Conservation (phyloP, 1,140 invertebrate genomes). For the Drosophila serrata region DNA sequence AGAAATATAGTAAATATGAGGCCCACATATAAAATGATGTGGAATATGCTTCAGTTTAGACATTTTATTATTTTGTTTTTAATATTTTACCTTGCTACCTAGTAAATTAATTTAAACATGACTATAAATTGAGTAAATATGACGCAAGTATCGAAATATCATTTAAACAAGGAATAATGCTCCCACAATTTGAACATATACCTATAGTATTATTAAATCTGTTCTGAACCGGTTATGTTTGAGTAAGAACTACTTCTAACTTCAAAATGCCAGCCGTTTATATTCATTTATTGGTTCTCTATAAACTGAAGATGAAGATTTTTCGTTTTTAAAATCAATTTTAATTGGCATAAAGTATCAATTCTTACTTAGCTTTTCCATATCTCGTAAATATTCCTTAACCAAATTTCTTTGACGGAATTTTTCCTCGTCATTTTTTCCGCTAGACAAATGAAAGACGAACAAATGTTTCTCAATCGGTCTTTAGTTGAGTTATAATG, state of each 20-base stretch:
- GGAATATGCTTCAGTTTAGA: background rate
- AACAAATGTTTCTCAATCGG: constrained; percentile 34
- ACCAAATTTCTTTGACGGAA: constrained; percentile 17
- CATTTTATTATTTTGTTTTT: constrained; percentile 11
- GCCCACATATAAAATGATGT: constrained; percentile 1
- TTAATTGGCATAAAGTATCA: background rate
- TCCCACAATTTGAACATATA: background rate
- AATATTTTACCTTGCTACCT: background rate
- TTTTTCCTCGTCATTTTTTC: constrained; percentile 10
- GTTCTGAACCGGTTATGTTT: background rate
- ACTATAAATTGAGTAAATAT: background rate
- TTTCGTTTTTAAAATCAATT: background rate
- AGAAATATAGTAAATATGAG: constrained; percentile 21
- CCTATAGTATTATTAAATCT: background rate
- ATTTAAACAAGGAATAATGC: background rate
- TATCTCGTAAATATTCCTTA: background rate
- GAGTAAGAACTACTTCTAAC: background rate
- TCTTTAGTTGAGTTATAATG: constrained; percentile 45
- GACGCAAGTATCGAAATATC: background rate
- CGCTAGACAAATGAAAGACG: constrained; percentile 11
- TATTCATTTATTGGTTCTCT: background rate
- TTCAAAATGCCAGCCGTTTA: background rate
- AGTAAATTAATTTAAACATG: background rate
- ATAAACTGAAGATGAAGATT: background rate
- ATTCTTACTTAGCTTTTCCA: background rate